Conservation (phyloP, 2,888 invertebrate genomes). For the Polyploca ridens region DNA sequence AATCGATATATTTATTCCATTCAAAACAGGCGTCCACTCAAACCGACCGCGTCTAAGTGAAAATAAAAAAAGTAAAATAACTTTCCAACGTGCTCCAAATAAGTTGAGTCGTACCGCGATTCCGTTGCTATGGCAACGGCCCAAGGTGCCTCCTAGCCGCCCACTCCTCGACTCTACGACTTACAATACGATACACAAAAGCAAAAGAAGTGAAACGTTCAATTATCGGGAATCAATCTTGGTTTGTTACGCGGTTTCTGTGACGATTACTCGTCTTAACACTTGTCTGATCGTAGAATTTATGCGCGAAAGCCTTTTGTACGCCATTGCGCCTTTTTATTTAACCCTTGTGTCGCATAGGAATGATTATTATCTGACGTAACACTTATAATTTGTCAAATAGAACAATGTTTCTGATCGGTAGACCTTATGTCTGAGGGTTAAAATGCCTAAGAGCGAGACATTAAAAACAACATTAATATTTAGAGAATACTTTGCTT, state of each 20-base stretch:
- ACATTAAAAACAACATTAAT: too few relatives aligned
- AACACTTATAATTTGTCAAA: too few relatives aligned
- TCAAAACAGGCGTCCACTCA: slow-evolving; percentile 7
- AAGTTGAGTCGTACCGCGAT: slow-evolving; percentile 22
- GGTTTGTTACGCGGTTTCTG: neutral
- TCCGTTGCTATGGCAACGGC: slow-evolving; percentile 38
- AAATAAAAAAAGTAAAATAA: slow-evolving; percentile 22
- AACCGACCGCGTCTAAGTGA: slow-evolving; percentile 7
- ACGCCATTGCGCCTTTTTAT: too few relatives aligned
- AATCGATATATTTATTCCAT: slow-evolving; percentile 1
- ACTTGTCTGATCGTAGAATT: too few relatives aligned
- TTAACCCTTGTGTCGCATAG: too few relatives aligned
- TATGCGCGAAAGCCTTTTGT: too few relatives aligned
- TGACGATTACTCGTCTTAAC: too few relatives aligned
- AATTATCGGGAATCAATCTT: slow-evolving; percentile 7
- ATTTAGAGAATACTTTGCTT: neutral
- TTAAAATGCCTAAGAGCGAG: too few relatives aligned
- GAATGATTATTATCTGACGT: too few relatives aligned
- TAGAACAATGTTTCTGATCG: too few relatives aligned
- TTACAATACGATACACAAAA: neutral
- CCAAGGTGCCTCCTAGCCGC: slow-evolving; percentile 27
- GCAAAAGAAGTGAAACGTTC: slow-evolving; percentile 12
- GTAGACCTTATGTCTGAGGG: too few relatives aligned
- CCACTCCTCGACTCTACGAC: slow-evolving; percentile 17
- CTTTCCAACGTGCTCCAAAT: slow-evolving; percentile 28